A percentile compares a stretch with the other conserved stretches of the same genome.
Conservation (phyloP, 2,888 invertebrate species). For the Andrena bicolor region DNA sequence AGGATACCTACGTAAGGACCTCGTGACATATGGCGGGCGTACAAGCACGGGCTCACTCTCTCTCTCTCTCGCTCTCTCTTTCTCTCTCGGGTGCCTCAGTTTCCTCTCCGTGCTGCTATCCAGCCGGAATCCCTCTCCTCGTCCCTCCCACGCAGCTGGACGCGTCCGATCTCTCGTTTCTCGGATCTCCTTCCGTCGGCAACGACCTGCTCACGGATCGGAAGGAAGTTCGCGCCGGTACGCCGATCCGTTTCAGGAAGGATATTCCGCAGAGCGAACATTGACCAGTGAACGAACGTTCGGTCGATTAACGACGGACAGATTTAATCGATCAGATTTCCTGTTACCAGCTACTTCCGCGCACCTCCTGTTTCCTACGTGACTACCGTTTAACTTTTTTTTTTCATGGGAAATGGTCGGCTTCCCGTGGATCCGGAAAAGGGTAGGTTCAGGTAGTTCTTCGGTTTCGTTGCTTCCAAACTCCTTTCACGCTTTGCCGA, state of each 20-base stretch:
- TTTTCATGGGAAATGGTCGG: not conserved
- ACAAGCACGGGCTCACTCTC: constrained; percentile 36
- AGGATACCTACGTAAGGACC: constrained; percentile 72
- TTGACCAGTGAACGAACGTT: constrained; percentile 26
- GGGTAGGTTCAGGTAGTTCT: not conserved
- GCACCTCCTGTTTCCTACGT: constrained; percentile 38
- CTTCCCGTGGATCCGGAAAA: not conserved
- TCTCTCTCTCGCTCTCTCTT: not conserved
- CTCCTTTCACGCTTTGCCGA: too few species aligned
- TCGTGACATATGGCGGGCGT: constrained; percentile 79
- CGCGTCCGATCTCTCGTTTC: constrained; percentile 31
- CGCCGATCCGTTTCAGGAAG: constrained; percentile 54
- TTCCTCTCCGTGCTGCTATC: constrained; percentile 27
- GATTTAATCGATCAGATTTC: constrained; percentile 55
- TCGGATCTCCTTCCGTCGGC: constrained; percentile 34
- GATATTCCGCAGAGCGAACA: constrained; percentile 51
- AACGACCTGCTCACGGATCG: constrained; percentile 58
- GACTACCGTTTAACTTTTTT: not conserved
- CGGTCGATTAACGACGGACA: constrained; percentile 48
- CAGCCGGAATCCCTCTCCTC: constrained; percentile 25
- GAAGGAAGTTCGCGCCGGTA: constrained; percentile 74
- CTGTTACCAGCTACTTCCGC: constrained; percentile 23
- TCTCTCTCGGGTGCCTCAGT: not conserved
- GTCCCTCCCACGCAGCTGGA: not conserved
- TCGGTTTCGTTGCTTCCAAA: too few species aligned